Conservation (phyloP, 92 coral and sea anemone genomes). For the Bergia puertoricense region DNA sequence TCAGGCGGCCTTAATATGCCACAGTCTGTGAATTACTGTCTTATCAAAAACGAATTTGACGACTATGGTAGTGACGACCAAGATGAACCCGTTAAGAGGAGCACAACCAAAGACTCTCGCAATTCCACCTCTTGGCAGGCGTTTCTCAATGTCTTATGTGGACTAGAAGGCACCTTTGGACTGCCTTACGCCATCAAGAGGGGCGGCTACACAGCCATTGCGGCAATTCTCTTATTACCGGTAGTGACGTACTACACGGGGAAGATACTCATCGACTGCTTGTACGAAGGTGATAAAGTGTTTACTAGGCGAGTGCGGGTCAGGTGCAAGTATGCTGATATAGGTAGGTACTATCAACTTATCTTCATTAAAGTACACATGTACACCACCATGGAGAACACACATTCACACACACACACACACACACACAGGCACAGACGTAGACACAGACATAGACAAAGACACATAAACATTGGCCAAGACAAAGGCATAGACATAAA, state of each 20-base stretch:
- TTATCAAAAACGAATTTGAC: slow-evolving; percentile 14
- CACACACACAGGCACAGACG: too few relatives aligned
- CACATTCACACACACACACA: too few relatives aligned
- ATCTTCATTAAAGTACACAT: background rate
- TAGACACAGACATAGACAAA: too few relatives aligned
- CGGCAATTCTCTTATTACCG: slow-evolving; percentile 23
- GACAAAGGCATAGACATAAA: too few relatives aligned
- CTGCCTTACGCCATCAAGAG: slow-evolving; percentile 31
- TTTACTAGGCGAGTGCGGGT: slow-evolving; percentile 31
- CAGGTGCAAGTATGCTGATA: slow-evolving; percentile 28
- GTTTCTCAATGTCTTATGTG: slow-evolving; percentile 33
- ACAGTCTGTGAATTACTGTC: slow-evolving; percentile 21
- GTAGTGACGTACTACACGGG: slow-evolving; percentile 38
- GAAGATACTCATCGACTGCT: slow-evolving; percentile 32
- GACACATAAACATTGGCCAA: too few relatives aligned
- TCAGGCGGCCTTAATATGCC: background rate
- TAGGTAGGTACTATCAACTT: background rate
- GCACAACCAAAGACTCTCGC: background rate
- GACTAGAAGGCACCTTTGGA: slow-evolving; percentile 37
- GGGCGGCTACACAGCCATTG: slow-evolving; percentile 32
- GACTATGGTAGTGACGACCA: slow-evolving; percentile 6
- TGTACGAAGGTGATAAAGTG: slow-evolving; percentile 38
- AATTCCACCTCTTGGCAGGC: slow-evolving; percentile 23
- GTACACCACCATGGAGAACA: background rate
- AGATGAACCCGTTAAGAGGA: background rate